phyloP scores from a whole-genome alignment of 2,888 invertebrate genomes.

The Nephrotoma appendiculata region DNA sequence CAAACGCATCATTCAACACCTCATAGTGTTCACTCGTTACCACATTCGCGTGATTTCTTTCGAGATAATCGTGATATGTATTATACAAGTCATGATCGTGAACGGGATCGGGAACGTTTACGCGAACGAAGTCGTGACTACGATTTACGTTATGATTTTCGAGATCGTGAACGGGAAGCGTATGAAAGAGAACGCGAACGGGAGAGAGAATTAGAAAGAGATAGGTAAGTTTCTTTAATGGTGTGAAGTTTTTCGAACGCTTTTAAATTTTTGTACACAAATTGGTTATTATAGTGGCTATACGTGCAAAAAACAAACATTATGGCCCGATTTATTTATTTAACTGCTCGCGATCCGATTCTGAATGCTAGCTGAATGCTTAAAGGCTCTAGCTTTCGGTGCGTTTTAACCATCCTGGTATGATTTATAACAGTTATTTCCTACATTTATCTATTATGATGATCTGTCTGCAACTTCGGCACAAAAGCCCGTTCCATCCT shows the following conservation, averaged over 20 bases:
- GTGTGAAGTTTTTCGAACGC: background rate
- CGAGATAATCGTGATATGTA: constrained; percentile 33
- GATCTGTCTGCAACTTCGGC: no score
- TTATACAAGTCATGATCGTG: constrained; percentile 33
- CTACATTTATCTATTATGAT: no score
- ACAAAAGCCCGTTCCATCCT: no score
- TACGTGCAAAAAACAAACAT: background rate
- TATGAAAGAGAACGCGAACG: constrained; percentile 32
- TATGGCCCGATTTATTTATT: no score
- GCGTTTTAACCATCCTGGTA: no score
- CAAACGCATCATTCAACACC: constrained; percentile 35
- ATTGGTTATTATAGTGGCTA: no score
- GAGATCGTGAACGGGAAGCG: constrained; percentile 31
- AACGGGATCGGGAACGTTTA: constrained; percentile 32
- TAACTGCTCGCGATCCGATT: no score
- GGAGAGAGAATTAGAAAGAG: constrained; percentile 32
- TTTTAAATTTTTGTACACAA: background rate
- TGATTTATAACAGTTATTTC: no score
- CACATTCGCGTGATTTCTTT: constrained; percentile 33
- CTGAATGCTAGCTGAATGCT: no score
- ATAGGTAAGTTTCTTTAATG: constrained; percentile 23
- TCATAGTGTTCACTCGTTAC: constrained; percentile 36
- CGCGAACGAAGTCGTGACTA: constrained; percentile 31
- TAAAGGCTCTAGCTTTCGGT: no score
- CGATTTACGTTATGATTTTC: constrained; percentile 31